These are phyloP conservation scores for Crepidodera aurea DNA, from an alignment of 2,888 invertebrate genomes.

Conservation along the genomic window DNA sequence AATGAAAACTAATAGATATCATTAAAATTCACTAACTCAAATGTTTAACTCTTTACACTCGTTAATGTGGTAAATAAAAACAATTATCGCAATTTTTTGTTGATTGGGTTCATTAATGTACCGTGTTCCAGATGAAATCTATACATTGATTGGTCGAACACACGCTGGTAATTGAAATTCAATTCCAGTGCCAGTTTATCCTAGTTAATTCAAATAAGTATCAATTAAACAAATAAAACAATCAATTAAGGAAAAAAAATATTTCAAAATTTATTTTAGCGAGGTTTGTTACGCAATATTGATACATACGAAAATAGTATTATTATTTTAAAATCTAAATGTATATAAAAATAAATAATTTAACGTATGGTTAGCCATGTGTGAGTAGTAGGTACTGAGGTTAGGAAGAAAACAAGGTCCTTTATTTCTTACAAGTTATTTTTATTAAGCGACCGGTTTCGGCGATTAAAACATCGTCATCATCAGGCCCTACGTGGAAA, in stretches of 20 bases:
- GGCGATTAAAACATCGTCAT: too few relatives aligned
- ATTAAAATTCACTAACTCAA: constrained; percentile 25
- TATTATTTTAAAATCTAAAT: too few relatives aligned
- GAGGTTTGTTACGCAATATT: not conserved
- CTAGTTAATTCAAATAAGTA: constrained; percentile 50
- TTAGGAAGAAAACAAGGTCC: too few relatives aligned
- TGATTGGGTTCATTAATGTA: constrained; percentile 36
- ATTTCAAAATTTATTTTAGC: constrained; percentile 13
- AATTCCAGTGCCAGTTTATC: constrained; percentile 56
- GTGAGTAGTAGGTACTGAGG: too few relatives aligned
- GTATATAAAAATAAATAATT: too few relatives aligned
- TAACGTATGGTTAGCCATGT: too few relatives aligned
- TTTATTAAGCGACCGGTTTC: too few relatives aligned
- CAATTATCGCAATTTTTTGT: constrained; percentile 36
- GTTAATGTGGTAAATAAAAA: constrained; percentile 30
- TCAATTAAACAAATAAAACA: constrained; percentile 32
- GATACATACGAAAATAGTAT: too few relatives aligned
- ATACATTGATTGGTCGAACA: constrained; percentile 36
- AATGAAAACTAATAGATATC: not conserved
- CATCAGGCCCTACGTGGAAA: too few relatives aligned
- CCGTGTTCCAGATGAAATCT: constrained; percentile 35
- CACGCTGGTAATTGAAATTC: constrained; percentile 54
- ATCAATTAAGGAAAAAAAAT: constrained; percentile 28
- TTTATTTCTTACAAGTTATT: too few relatives aligned
- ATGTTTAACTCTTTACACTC: constrained; percentile 30